These are phyloP conservation scores for Puntigrus tetrazona DNA, from an alignment of 2,113 vertebrate species.

Conservation along the genomic window DNA sequence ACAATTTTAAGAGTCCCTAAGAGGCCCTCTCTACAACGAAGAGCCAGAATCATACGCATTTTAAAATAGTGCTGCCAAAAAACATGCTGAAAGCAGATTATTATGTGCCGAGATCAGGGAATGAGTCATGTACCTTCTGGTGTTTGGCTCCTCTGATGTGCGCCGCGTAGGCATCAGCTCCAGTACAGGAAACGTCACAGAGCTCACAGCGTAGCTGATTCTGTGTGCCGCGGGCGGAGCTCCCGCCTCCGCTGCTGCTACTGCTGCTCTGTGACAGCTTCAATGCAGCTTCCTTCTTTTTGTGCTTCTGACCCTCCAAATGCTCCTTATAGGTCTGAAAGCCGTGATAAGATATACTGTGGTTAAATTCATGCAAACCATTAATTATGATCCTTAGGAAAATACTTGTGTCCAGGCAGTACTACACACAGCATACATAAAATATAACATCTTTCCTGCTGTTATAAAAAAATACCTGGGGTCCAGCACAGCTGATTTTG, in stretches of 20 bases:
- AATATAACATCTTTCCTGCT: no score
- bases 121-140: constrained; percentile 85
- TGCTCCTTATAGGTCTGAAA: constrained; percentile 96
- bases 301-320: constrained; percentile 98
- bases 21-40: neutral
- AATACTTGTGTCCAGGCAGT: neutral
- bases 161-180: constrained; percentile 95
- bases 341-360: neutral
- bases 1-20: neutral
- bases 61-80: constrained; percentile 13
- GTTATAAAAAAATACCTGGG: constrained; percentile 80
- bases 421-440: neutral
- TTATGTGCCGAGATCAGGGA: neutral
- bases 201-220: constrained; percentile 98
- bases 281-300: constrained; percentile 95
- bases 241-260: constrained; percentile 70
- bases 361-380: neutral
- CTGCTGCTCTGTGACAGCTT: constrained; percentile 89
- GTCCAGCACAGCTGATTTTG: constrained; percentile 99
- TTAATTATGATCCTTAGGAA: neutral
- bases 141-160: constrained; percentile 98
- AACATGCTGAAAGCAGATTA: neutral
- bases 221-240: constrained; percentile 87
- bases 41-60: neutral
- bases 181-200: constrained; percentile 96